Base-by-base conservation (phyloP, 2,797 vertebrate genomes). In the Cynodonichthys magdalenae region DNA sequence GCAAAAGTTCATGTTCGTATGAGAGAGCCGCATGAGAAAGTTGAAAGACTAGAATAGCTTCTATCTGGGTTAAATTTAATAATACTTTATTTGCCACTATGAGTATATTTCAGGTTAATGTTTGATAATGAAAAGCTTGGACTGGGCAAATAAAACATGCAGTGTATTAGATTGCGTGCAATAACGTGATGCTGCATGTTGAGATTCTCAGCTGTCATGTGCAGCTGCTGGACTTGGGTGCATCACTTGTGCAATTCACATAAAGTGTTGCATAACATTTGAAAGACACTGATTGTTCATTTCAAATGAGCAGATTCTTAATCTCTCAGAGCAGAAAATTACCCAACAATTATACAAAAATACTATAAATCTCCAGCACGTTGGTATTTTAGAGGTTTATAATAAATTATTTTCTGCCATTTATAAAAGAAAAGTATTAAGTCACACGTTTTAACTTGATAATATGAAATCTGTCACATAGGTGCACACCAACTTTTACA, bases 211-310 rank as follows among this genome's bases (percentile, higher is more conserved):
- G 5, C 10, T 42, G 27, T 29, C 5, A 12, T 27, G 53, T 18
- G 45, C 15, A 66, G 50, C 44, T 60, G 29, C n/a, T 51, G 6
- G 3, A 27, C 11, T 3, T 53, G 5, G 14, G 0, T 53, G 29
- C 49, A 59, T 45, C 14, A 20, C 29, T 0, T 15, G 0, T 20
- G 34, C 34, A 20, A 64, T 63, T 59, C 0, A 5, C 17, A 14
- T 2, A 12, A 4, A 31, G 11, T 49, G 36, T 83, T 83, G 80
- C 80, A 58, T 85, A 67, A 85, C 59, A 27, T n/a, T 34, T 52
- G 17, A 39, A 24, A 24, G 24, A 24, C 24, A 24, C 2, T 3
- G 24, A 24, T 24, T 24, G 24, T 24, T 24, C 24, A 24, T 24
- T 24, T 24, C 24, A 24, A 24, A 24, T 24, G n/a, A n/a, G n/a